phyloP scores from a whole-genome alignment of 2,113 vertebrate species.

The Crotalus viridis region DNA sequence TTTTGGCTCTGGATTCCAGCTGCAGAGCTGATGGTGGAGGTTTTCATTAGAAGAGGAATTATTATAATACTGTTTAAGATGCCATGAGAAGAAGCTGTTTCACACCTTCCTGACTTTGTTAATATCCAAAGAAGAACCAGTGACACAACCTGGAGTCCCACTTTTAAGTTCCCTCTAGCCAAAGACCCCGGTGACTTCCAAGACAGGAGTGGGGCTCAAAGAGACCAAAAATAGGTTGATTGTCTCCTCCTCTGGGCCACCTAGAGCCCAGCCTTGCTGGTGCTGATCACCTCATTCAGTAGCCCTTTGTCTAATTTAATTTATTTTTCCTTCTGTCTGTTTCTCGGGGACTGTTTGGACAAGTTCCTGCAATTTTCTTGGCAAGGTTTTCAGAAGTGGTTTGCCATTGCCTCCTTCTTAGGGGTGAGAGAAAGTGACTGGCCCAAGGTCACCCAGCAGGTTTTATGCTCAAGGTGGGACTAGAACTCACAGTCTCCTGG shows the following conservation, averaged over 20 bases:
- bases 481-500: background rate
- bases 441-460: background rate
- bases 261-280: background rate
- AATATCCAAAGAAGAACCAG: background rate
- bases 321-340: background rate
- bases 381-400: background rate
- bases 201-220: background rate
- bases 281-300: background rate
- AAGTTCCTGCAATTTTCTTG: background rate
- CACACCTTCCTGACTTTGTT: background rate
- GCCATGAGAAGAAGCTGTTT: background rate
- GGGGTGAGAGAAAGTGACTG: background rate
- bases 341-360: background rate
- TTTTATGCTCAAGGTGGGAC: background rate
- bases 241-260: background rate
- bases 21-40: constrained; percentile 5
- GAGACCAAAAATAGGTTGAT: background rate
- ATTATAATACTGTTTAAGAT: background rate
- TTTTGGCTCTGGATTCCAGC: background rate
- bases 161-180: background rate
- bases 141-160: background rate
- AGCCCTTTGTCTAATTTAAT: background rate
- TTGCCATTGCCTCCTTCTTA: background rate
- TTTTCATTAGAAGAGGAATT: background rate
- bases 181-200: background rate